Evolutionary conservation across 1,140 invertebrate species (phyloP).

Genomic region (Pomacea maculata): DNA sequence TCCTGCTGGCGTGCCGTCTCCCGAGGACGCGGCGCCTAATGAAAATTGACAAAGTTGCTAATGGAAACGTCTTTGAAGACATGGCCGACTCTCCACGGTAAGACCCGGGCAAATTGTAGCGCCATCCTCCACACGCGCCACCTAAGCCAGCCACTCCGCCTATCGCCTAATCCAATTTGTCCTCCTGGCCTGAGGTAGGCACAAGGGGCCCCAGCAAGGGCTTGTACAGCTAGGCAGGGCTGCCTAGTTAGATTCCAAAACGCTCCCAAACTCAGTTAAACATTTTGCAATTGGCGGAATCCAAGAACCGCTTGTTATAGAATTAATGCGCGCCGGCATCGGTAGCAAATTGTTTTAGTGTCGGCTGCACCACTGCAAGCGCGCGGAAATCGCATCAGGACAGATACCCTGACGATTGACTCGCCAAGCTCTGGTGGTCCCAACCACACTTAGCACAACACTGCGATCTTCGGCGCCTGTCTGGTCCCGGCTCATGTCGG

Average conservation of each 20-base stretch:
- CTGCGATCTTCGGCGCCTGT: background rate
- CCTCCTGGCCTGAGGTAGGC: constrained; percentile 15
- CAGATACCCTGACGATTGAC: constrained; percentile 19
- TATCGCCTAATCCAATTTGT: constrained; percentile 43
- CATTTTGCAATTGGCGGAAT: constrained; percentile 37
- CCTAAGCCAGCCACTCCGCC: constrained; percentile 9
- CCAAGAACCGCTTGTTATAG: constrained; percentile 34
- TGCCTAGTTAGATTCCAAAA: constrained; percentile 36
- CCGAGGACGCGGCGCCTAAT: constrained; percentile 36
- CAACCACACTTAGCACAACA: constrained; percentile 11
- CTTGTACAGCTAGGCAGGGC: constrained; percentile 8
- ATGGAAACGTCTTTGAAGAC: constrained; percentile 53
- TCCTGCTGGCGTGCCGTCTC: constrained; percentile 25
- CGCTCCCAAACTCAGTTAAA: constrained; percentile 41
- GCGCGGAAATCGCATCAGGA: constrained; percentile 14
- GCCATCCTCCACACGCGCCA: background rate
- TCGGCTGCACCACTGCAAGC: constrained; percentile 24
- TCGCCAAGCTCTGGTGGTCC: background rate
- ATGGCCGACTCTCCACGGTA: constrained; percentile 13
- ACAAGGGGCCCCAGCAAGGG: background rate
- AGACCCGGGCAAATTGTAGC: constrained; percentile 15
- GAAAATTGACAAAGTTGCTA: constrained; percentile 56
- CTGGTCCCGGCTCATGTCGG: too few species aligned
- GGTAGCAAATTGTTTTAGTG: constrained; percentile 47
- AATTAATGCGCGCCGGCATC: constrained; percentile 39